phyloP scores from a whole-genome alignment of 2,797 vertebrate species.

The Hozukius guyotensis region DNA sequence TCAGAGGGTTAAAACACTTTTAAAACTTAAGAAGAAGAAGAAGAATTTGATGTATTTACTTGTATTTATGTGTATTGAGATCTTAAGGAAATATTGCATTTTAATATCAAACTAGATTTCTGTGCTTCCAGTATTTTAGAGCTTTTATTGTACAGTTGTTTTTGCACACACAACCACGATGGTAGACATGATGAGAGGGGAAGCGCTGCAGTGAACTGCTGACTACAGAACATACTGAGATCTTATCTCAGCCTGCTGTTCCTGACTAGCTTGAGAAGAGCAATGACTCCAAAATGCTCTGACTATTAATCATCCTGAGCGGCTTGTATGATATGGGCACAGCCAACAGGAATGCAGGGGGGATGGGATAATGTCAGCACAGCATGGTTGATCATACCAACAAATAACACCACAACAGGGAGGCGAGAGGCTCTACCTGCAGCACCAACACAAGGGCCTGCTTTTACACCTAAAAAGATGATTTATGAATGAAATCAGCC shows the following conservation, averaged over 20 bases:
- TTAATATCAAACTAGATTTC: neutral
- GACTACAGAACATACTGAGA: slow-evolving; percentile 68
- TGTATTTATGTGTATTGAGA: neutral
- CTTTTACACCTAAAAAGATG: slow-evolving; percentile 12
- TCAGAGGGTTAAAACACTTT: neutral
- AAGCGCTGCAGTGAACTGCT: slow-evolving; percentile 56
- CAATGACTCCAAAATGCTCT: slow-evolving; percentile 70
- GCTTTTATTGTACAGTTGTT: neutral
- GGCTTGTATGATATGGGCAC: slow-evolving; percentile 64
- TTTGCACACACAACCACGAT: neutral
- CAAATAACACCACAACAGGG: slow-evolving; percentile 40
- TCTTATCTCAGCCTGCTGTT: slow-evolving; percentile 70
- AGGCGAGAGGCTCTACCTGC: slow-evolving; percentile 13
- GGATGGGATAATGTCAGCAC: slow-evolving; percentile 55
- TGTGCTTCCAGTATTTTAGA: neutral
- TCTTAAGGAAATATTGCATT: neutral
- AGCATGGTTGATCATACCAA: slow-evolving; percentile 56
- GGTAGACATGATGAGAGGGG: slow-evolving; percentile 6
- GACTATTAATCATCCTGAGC: slow-evolving; percentile 76
- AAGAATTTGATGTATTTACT: neutral
- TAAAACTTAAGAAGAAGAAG: neutral
- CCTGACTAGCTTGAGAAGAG: slow-evolving; percentile 63
- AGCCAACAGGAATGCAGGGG: slow-evolving; percentile 48
- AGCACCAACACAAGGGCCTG: slow-evolving; percentile 19
- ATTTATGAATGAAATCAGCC: slow-evolving; percentile 42